Conservation (phyloP, 2,797 vertebrate genomes). For the Alfaro cultratus region DNA sequence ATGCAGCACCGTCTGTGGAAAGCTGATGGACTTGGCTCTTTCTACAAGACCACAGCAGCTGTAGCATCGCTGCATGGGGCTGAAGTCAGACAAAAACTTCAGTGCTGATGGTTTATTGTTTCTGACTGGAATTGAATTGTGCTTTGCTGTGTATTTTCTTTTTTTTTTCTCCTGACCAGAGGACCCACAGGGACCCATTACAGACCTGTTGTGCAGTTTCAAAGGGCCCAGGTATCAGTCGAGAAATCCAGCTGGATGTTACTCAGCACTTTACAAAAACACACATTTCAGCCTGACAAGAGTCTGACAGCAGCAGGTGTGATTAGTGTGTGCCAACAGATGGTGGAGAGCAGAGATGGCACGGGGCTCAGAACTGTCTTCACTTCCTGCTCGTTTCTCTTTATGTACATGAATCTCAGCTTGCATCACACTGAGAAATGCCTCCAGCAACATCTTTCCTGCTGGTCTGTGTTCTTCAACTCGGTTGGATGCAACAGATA, state of each 20-base stretch:
- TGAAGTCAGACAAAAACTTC: constrained; percentile 41
- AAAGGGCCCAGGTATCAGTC: constrained; percentile 56
- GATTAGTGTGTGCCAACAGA: constrained; percentile 55
- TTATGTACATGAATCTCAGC: constrained; percentile 46
- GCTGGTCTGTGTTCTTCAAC: constrained; percentile 45
- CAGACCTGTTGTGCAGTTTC: constrained; percentile 44
- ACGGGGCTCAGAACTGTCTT: constrained; percentile 54
- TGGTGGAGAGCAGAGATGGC: constrained; percentile 50
- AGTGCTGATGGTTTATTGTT: constrained; percentile 45
- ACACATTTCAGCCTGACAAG: constrained; percentile 36
- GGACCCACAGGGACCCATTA: constrained; percentile 54
- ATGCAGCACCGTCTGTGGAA: constrained; percentile 31
- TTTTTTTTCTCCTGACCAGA: constrained; percentile 27
- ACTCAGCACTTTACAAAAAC: constrained; percentile 41
- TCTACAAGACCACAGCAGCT: constrained; percentile 26
- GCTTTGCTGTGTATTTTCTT: constrained; percentile 35
- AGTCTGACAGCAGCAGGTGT: constrained; percentile 55
- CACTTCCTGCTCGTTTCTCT: constrained; percentile 56
- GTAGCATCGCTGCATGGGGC: constrained; percentile 37
- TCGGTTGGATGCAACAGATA: constrained; percentile 22
- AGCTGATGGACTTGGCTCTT: constrained; percentile 42
- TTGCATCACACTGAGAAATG: constrained; percentile 60
- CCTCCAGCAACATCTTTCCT: constrained; percentile 66
- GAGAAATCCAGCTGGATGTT: constrained; percentile 55
- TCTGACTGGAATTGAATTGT: constrained; percentile 49